phyloP scores from a whole-genome alignment of 2,797 vertebrate genomes.

The Rallus crepitans region DNA sequence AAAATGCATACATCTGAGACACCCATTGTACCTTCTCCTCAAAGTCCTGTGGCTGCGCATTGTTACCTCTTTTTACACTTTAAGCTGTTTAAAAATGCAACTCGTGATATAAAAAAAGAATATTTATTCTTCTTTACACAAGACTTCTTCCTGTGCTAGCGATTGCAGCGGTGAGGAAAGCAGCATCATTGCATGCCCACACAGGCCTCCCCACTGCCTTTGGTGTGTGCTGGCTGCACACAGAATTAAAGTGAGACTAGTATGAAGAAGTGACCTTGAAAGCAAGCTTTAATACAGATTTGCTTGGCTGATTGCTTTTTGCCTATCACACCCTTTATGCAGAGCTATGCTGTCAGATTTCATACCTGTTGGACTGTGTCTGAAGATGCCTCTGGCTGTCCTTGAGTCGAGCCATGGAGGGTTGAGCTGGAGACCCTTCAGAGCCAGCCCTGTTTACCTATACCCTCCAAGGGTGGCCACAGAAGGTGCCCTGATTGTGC shows the following conservation, averaged over 20 bases:
- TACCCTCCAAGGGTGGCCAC: background rate
- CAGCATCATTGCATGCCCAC: background rate
- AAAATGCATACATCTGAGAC: background rate
- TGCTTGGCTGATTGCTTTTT: background rate
- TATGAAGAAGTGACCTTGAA: background rate
- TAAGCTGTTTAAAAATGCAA: background rate
- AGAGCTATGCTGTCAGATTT: background rate
- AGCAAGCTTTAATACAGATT: background rate
- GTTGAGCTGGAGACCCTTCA: background rate
- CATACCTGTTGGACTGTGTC: background rate
- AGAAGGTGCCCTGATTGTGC: rapidly evolving
- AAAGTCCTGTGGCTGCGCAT: background rate
- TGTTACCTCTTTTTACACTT: background rate
- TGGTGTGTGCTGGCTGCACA: background rate
- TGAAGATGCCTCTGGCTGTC: background rate
- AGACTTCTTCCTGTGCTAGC: background rate
- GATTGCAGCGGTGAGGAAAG: background rate
- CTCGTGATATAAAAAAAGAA: background rate
- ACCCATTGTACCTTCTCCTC: background rate
- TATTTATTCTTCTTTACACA: background rate
- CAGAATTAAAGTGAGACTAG: background rate
- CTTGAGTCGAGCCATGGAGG: rapidly evolving
- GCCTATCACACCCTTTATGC: background rate
- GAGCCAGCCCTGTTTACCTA: background rate
- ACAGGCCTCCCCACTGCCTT: background rate